Percentiles rank a stretch among this genome's conserved stretches.
phyloP scores from a whole-genome alignment of 2,797 vertebrate genomes.

The Limosa lapponica region DNA sequence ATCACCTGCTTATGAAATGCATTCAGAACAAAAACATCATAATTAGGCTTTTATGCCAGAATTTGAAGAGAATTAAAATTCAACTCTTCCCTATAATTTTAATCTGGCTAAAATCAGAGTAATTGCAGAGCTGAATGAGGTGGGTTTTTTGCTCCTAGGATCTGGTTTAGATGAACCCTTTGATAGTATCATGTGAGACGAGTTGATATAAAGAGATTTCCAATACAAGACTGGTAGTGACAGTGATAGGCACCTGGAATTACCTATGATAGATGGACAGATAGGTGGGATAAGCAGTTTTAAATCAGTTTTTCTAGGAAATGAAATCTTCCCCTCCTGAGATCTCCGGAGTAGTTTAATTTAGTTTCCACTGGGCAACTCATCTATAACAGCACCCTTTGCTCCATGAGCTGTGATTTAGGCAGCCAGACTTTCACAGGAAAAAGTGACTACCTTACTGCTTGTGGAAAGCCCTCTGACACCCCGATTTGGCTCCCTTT shows the following conservation, averaged over 20 bases:
- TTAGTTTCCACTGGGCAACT: background rate
- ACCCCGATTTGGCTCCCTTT: background rate
- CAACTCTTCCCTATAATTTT: slow-evolving; percentile 45
- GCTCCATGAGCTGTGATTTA: background rate
- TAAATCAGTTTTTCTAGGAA: slow-evolving; percentile 17
- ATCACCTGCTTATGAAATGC: slow-evolving; percentile 43
- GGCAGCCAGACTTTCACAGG: background rate
- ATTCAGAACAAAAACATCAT: slow-evolving; percentile 25
- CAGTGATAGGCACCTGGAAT: slow-evolving; percentile 43
- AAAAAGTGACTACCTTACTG: background rate
- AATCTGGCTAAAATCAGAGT: slow-evolving; percentile 39
- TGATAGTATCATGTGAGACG: background rate
- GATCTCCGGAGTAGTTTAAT: background rate
- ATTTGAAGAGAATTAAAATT: slow-evolving; percentile 48
- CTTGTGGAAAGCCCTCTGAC: background rate
- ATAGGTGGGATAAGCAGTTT: slow-evolving; percentile 22
- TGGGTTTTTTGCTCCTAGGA: background rate
- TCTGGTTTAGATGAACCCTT: slow-evolving; percentile 16
- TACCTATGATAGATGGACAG: slow-evolving; percentile 3
- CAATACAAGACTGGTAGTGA: background rate
- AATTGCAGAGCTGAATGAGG: slow-evolving; percentile 26
- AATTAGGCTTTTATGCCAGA: slow-evolving; percentile 36
- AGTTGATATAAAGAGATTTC: slow-evolving; percentile 5
- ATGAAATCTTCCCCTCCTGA: background rate
- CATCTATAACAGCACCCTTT: background rate